These are phyloP conservation scores for Pan paniscus DNA, from an alignment of 2,113 vertebrate species.

Conservation along the genomic window DNA sequence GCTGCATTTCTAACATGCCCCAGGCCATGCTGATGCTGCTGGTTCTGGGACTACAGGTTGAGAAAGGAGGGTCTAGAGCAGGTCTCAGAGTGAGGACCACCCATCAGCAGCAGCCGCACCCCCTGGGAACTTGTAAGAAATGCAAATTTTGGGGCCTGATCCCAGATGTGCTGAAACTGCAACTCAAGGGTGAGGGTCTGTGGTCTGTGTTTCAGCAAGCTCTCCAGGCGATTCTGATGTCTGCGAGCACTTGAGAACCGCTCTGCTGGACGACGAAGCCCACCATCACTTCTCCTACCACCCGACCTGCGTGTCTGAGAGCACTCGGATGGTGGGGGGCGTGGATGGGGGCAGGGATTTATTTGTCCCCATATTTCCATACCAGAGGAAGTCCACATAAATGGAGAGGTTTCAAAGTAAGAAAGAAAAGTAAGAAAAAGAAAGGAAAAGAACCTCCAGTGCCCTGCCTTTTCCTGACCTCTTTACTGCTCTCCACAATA, in stretches of 20 bases:
- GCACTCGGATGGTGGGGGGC: accelerated
- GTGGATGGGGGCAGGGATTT: too few species aligned
- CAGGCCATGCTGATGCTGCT: not conserved
- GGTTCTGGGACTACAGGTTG: not conserved
- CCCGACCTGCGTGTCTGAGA: too few species aligned
- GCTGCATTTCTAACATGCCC: not conserved
- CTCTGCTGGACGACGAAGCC: not conserved
- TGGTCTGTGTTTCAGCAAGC: too few species aligned
- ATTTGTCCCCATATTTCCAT: too few species aligned
- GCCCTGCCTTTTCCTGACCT: not conserved
- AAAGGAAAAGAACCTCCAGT: not conserved
- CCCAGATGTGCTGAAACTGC: not conserved
- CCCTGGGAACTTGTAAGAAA: not conserved
- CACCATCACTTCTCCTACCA: not conserved
- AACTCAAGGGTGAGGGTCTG: not conserved
- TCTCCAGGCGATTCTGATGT: not conserved
- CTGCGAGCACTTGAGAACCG: accelerated
- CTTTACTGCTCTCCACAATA: not conserved
- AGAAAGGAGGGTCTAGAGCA: not conserved
- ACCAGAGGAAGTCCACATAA: not conserved
- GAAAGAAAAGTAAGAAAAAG: not conserved
- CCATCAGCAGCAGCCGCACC: not conserved
- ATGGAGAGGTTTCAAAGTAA: not conserved
- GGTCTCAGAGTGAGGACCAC: not conserved
- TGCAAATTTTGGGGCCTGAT: not conserved